A percentile compares a stretch with the other conserved stretches of the same genome.
phyloP scores from a whole-genome alignment of 2,888 invertebrate species.

The Ceraclea dissimilis region DNA sequence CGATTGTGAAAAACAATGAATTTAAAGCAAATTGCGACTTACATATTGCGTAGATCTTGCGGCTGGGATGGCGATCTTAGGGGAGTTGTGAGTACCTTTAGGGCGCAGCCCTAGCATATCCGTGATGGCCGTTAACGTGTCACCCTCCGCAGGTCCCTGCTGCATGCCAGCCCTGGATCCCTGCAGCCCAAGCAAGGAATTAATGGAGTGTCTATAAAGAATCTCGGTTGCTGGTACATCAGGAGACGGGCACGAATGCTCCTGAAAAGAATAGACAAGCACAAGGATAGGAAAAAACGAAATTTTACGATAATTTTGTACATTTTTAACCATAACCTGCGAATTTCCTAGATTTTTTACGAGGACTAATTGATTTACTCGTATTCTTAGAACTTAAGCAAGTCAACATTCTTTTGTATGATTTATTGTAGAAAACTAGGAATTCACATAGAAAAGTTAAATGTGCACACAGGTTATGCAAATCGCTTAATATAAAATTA shows the following conservation, averaged over 20 bases:
- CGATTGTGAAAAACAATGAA: too few species aligned
- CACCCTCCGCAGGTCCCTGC: slow-evolving; percentile 7
- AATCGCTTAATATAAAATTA: too few species aligned
- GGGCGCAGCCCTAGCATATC: slow-evolving; percentile 6
- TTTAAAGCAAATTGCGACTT: too few species aligned
- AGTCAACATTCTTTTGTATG: too few species aligned
- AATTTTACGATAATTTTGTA: too few species aligned
- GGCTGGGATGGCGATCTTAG: slow-evolving; percentile 10
- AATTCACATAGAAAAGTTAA: too few species aligned
- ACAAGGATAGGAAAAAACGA: neutral
- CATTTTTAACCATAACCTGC: too few species aligned
- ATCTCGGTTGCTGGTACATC: slow-evolving; percentile 38
- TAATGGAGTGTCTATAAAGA: slow-evolving; percentile 47
- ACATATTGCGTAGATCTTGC: neutral
- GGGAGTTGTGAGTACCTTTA: neutral
- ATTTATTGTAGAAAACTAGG: too few species aligned
- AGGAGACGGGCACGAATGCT: slow-evolving; percentile 51
- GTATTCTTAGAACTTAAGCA: too few species aligned
- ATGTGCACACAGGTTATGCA: too few species aligned
- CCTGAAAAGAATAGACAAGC: slow-evolving; percentile 32
- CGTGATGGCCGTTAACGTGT: slow-evolving; percentile 3
- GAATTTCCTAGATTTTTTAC: too few species aligned
- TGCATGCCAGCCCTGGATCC: slow-evolving; percentile 26
- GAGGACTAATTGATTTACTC: too few species aligned
- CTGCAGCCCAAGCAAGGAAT: slow-evolving; percentile 39